Conservation (phyloP, 2,797 vertebrate genomes). For the Threskiornis aethiopicus region DNA sequence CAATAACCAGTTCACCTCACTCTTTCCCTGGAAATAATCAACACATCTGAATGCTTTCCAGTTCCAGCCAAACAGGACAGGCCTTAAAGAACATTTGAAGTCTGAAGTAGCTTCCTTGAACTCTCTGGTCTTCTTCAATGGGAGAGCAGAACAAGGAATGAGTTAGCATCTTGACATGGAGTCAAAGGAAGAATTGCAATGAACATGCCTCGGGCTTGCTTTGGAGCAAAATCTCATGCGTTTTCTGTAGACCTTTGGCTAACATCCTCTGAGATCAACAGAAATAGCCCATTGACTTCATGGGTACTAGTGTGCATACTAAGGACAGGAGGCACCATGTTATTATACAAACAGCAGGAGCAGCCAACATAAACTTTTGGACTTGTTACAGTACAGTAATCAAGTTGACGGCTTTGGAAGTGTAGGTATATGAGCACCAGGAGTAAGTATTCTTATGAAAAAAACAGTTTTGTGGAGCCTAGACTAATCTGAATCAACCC, state of each 20-base stretch:
- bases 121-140: background rate
- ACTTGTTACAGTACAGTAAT: background rate
- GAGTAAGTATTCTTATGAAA: background rate
- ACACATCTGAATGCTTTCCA: background rate
- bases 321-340: background rate
- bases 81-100: background rate
- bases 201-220: background rate
- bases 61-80: background rate
- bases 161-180: background rate
- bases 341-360: background rate
- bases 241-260: background rate
- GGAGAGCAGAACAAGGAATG: background rate
- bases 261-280: background rate
- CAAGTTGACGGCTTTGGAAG: background rate
- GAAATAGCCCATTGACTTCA: background rate
- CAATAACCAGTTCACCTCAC: background rate
- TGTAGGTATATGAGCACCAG: background rate
- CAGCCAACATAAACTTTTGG: background rate
- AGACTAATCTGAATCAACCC: background rate
- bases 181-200: background rate
- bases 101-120: background rate
- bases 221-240: background rate
- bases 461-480: background rate
- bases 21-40: background rate
- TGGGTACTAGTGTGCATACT: background rate